Conservation (phyloP, 2,888 invertebrate species). For the Chrysolina americana region DNA sequence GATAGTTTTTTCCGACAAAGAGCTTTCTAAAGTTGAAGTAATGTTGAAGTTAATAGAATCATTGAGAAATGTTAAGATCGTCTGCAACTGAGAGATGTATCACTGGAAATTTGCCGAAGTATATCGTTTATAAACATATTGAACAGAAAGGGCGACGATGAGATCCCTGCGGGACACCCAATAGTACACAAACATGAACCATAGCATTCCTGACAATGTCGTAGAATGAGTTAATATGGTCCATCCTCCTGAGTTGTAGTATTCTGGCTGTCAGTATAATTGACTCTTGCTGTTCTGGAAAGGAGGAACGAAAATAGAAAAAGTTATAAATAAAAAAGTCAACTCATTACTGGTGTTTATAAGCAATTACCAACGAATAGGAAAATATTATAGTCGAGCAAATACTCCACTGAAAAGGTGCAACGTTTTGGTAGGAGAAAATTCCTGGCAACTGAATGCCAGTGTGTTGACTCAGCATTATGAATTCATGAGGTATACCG, state of each 20-base stretch:
- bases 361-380: constrained; percentile 51
- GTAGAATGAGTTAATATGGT: no score
- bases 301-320: neutral
- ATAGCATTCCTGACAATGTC: no score
- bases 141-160: no score
- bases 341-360: constrained; percentile 51
- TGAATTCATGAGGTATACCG: constrained; percentile 66
- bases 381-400: constrained; percentile 46
- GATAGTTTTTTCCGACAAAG: no score
- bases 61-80: no score
- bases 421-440: constrained; percentile 41
- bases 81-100: no score
- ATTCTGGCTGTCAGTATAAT: constrained; percentile 3
- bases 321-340: constrained; percentile 33
- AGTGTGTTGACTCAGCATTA: constrained; percentile 68
- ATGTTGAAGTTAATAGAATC: no score
- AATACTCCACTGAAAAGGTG: constrained; percentile 54
- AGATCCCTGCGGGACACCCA: no score
- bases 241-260: neutral
- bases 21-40: no score
- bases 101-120: no score
- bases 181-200: no score
- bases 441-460: constrained; percentile 48
- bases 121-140: no score
- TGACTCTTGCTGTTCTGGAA: neutral